Conservation (phyloP, 2,888 invertebrate species). For the Megamerina dolium region DNA sequence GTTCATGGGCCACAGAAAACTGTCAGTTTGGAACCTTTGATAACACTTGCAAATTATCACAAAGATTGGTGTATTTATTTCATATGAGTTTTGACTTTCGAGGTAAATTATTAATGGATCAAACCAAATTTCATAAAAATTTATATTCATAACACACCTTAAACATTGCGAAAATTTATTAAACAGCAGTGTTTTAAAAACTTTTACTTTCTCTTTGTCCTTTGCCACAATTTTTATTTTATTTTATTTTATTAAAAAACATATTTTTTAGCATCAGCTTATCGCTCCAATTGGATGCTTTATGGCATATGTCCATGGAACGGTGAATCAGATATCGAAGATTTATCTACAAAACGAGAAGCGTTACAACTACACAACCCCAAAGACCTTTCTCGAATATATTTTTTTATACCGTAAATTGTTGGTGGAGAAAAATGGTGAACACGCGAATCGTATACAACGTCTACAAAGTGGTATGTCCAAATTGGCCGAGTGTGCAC, state of each 20-base stretch:
- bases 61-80: too few relatives aligned
- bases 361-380: slow-evolving; percentile 93
- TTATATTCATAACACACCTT: too few relatives aligned
- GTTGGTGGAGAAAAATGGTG: slow-evolving; percentile 60
- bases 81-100: too few relatives aligned
- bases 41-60: too few relatives aligned
- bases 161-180: too few relatives aligned
- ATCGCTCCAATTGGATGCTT: slow-evolving; percentile 72
- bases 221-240: background rate
- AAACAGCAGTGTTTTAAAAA: too few relatives aligned
- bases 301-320: slow-evolving; percentile 87
- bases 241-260: background rate
- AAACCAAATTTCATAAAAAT: too few relatives aligned
- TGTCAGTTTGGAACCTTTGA: too few relatives aligned
- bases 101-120: too few relatives aligned
- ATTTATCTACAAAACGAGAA: slow-evolving; percentile 79
- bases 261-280: slow-evolving; percentile 54
- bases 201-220: background rate
- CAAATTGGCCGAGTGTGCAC: slow-evolving; percentile 80
- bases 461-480: slow-evolving; percentile 84
- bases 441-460: slow-evolving; percentile 69
- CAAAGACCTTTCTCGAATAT: slow-evolving; percentile 95
- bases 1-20: too few relatives aligned
- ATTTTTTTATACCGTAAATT: slow-evolving; percentile 78
- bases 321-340: slow-evolving; percentile 81